A percentile compares a stretch with the other conserved stretches of the same genome.
phyloP scores from a whole-genome alignment of 2,888 invertebrate genomes.

The Chloroclysta siterata region DNA sequence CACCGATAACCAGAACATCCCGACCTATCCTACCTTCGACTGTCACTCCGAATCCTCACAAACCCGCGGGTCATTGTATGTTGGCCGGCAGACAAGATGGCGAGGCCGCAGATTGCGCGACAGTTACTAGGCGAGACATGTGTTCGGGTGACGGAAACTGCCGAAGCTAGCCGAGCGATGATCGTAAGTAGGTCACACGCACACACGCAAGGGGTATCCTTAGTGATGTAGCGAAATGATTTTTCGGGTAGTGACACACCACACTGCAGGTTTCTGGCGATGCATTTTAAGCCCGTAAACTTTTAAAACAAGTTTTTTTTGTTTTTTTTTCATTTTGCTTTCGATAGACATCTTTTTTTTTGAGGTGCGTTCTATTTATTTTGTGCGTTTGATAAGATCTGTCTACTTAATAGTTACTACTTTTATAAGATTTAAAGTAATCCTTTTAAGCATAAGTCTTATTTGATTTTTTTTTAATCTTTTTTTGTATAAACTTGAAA shows the following conservation, averaged over 20 bases:
- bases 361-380: no score
- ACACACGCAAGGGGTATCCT: slow-evolving; percentile 65
- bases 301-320: not conserved
- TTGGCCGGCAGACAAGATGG: slow-evolving; percentile 67
- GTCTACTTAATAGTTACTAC: no score
- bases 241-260: slow-evolving; percentile 68
- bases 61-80: slow-evolving; percentile 55
- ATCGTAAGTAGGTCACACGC: slow-evolving; percentile 83
- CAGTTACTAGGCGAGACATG: slow-evolving; percentile 56
- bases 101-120: slow-evolving; percentile 32
- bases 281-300: slow-evolving; percentile 1
- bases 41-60: not conserved
- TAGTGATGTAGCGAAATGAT: slow-evolving; percentile 60
- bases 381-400: no score
- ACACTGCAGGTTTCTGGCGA: slow-evolving; percentile 62
- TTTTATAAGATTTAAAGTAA: no score
- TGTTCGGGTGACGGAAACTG: slow-evolving; percentile 69
- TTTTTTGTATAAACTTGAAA: no score
- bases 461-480: no score
- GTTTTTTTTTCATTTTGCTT: no score
- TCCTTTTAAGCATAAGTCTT: no score
- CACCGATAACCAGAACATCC: slow-evolving; percentile 36
- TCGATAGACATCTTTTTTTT: no score
- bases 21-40: slow-evolving; percentile 34
- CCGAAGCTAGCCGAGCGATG: slow-evolving; percentile 72